Evolutionary conservation across 2,113 vertebrate species (phyloP), one percentile per base, ranked within the genome.

Genomic region (Lasiurus cinereus): DNA sequence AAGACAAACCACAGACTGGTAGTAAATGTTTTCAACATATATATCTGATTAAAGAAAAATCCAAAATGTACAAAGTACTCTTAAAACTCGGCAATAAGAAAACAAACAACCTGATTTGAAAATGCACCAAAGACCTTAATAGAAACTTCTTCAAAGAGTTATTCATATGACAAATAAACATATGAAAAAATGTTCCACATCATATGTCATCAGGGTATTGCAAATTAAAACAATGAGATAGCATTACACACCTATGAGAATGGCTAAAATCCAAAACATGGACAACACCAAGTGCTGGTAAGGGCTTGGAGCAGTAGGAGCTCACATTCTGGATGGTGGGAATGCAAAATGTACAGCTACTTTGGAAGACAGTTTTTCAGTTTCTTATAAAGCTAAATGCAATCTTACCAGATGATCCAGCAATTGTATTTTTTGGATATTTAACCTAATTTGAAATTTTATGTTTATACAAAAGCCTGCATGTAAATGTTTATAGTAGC

Each of bases 381-480:
- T 89, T 76, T 89, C 31, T 84, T 73, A 54, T 4, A 8, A 89
- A 72, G 22, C 7, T 84, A 36, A 89, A n/a, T 48, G 43, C 7
- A 84, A 29, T 56, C 33, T 83, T 64, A 83, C 12, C 11, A 46
- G 22, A 21, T 59, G n/a, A 88, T 27, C 52, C 70, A 93, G 36
- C 10, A 84, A 39, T 79, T 69, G 8, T 14, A 89, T 10, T 79
- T 33, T 33, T 24, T 76, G 83, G 59, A 76, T 59, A 67, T 69
- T 88, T 36, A 94, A 19, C 8, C n/a, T 67, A 62, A 76, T 69
- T 70, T 70, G 39, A 88, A 92, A 95, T 82, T n/a, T 36, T 84
- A 43, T 15, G 18, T 54, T 88, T 29, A 33, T 13, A 78, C 21
- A 92, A 79, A 88, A 92, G 50, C 31, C 13, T 48, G 43, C 52